Conservation (phyloP, 2,113 vertebrate species). For the Fregata magnificens region DNA sequence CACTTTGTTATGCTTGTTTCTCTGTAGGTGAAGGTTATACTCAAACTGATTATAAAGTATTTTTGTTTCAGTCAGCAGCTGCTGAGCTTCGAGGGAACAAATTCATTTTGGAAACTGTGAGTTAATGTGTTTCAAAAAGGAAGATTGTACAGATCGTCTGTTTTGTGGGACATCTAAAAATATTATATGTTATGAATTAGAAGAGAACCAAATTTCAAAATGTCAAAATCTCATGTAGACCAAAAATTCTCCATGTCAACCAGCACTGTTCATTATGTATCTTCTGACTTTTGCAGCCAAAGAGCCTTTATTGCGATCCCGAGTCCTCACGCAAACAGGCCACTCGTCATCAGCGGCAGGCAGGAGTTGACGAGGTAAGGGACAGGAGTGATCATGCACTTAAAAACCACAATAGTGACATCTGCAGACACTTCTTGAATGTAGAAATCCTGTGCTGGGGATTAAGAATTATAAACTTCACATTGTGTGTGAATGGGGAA, state of each 20-base stretch:
- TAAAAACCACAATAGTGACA: not conserved
- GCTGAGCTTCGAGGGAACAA: not conserved
- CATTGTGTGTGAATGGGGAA: not conserved
- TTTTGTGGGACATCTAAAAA: conserved; percentile 15
- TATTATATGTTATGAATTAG: not conserved
- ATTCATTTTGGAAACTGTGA: not conserved
- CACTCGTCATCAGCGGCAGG: rapidly evolving
- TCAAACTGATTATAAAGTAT: not conserved
- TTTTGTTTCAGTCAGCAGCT: not conserved
- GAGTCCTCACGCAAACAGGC: not conserved
- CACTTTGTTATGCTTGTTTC: not conserved
- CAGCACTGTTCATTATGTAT: not conserved
- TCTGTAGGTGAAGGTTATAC: not conserved
- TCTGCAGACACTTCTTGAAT: not conserved
- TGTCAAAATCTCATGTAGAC: not conserved
- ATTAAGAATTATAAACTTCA: not conserved
- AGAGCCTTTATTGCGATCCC: not conserved
- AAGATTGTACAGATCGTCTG: not conserved
- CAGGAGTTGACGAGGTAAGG: not conserved
- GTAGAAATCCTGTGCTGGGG: not conserved
- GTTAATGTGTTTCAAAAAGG: not conserved
- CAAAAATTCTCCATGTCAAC: not conserved
- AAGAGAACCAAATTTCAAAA: not conserved
- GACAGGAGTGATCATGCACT: not conserved
- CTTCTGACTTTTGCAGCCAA: not conserved